Conservation (phyloP, 2,113 vertebrate species). For the Rhabdomys dilectus region DNA sequence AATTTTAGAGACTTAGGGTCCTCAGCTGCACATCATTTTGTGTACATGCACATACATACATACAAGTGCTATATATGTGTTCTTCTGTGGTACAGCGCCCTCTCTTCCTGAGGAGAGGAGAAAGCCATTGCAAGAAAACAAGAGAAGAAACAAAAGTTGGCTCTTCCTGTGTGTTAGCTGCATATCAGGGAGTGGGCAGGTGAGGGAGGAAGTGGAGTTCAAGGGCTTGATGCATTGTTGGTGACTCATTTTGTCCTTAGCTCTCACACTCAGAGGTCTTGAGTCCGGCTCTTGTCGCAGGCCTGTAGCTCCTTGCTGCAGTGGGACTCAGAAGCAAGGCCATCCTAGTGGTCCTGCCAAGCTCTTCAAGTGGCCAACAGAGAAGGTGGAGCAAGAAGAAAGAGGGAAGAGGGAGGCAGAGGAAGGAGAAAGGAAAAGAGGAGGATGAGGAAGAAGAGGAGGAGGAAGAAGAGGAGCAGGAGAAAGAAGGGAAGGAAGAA, state of each 20-base stretch:
- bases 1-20: neutral
- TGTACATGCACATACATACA: fast-evolving
- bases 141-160: neutral
- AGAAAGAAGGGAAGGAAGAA: no score
- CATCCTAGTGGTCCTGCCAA: neutral
- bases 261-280: neutral
- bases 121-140: neutral
- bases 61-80: neutral
- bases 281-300: neutral
- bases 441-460: neutral
- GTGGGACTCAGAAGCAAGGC: no score
- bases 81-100: neutral
- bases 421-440: neutral
- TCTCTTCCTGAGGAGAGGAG: neutral
- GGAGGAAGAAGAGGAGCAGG: neutral
- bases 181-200: neutral
- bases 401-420: no score
- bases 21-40: fast-evolving
- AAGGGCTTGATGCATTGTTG: fast-evolving
- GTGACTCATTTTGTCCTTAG: neutral
- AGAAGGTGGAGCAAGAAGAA: neutral
- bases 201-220: neutral
- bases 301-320: neutral
- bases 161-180: neutral
- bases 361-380: neutral